Percentiles rank a stretch among this genome's conserved stretches.
These are phyloP conservation scores for Lordiphosa stackelbergi DNA, from an alignment of 1,140 invertebrate species.

Conservation along the genomic window DNA sequence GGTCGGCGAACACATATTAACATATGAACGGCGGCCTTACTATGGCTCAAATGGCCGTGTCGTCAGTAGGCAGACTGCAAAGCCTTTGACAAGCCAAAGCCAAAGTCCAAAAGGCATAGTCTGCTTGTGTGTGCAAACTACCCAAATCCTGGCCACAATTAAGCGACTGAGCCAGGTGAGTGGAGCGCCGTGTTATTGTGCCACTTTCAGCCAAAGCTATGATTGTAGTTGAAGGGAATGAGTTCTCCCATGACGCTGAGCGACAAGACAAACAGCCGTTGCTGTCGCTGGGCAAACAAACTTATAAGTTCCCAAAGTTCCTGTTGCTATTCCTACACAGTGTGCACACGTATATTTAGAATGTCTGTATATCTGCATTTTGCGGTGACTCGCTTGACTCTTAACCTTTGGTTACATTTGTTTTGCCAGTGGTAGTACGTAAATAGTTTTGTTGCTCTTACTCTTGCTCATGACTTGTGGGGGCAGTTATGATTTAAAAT, in stretches of 20 bases:
- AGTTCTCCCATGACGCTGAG: slow-evolving; percentile 3
- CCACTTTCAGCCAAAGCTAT: slow-evolving; percentile 18
- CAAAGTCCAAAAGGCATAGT: slow-evolving; percentile 19
- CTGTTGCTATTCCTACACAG: slow-evolving; percentile 33
- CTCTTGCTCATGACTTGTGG: slow-evolving; percentile 24
- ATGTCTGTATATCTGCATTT: not conserved
- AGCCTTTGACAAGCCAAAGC: slow-evolving; percentile 24
- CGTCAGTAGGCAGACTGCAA: slow-evolving; percentile 35
- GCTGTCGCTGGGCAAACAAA: slow-evolving; percentile 45
- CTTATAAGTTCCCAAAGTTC: slow-evolving; percentile 42
- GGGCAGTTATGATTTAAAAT: slow-evolving; percentile 23
- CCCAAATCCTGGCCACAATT: slow-evolving; percentile 51
- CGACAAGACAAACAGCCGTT: slow-evolving; percentile 32
- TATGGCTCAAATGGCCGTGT: slow-evolving; percentile 17
- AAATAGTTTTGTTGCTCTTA: slow-evolving; percentile 22
- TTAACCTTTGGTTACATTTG: slow-evolving; percentile 29
- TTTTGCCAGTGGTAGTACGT: slow-evolving; percentile 19
- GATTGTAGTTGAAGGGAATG: not conserved
- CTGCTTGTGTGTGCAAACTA: slow-evolving; percentile 15
- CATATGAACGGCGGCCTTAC: slow-evolving; percentile 62
- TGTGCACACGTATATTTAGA: not conserved
- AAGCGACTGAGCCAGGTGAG: slow-evolving; percentile 37
- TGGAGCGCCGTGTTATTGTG: slow-evolving; percentile 2
- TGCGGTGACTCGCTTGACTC: slow-evolving; percentile 29
- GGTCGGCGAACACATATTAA: slow-evolving; percentile 45